phyloP scores from a whole-genome alignment of 2,888 invertebrate species.

The Trissolcus japonicus region DNA sequence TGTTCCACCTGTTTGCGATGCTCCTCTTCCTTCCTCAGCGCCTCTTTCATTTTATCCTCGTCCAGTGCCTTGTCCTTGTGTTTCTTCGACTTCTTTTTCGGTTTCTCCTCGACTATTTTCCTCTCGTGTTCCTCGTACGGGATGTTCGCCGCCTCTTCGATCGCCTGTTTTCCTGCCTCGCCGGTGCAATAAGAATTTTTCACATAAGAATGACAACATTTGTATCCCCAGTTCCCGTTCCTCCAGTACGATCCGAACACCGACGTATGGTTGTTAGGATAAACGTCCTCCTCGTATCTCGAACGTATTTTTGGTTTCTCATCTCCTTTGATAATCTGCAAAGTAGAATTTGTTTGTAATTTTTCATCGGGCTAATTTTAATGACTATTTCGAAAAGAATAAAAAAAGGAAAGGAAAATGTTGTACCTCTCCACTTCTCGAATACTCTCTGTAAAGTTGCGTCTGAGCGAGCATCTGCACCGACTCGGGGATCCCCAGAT shows the following conservation, averaged over 20 bases:
- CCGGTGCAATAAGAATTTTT: slow-evolving; percentile 94
- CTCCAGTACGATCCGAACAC: slow-evolving; percentile 98
- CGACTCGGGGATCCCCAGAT: slow-evolving; percentile 11
- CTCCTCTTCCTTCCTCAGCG: slow-evolving; percentile 82
- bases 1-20: slow-evolving; percentile 81
- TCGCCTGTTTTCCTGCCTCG: slow-evolving; percentile 79
- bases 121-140: slow-evolving; percentile 17
- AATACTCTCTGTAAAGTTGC: slow-evolving; percentile 93
- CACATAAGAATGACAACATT: slow-evolving; percentile 95
- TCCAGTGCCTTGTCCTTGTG: slow-evolving; percentile 76
- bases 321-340: slow-evolving; percentile 83
- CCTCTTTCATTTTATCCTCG: slow-evolving; percentile 79
- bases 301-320: slow-evolving; percentile 91
- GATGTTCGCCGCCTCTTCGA: slow-evolving; percentile 11
- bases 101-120: slow-evolving; percentile 15
- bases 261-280: slow-evolving; percentile 93
- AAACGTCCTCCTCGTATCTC: slow-evolving; percentile 95
- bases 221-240: slow-evolving; percentile 95
- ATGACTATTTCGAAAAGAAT: no score
- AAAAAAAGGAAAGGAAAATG: slow-evolving; percentile 3
- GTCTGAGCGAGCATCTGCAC: slow-evolving; percentile 86
- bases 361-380: no score
- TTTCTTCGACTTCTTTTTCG: slow-evolving; percentile 69
- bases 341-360: no score
- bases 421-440: slow-evolving; percentile 29